Conservation (phyloP, 1,140 invertebrate species). For the Dryas iulia region DNA sequence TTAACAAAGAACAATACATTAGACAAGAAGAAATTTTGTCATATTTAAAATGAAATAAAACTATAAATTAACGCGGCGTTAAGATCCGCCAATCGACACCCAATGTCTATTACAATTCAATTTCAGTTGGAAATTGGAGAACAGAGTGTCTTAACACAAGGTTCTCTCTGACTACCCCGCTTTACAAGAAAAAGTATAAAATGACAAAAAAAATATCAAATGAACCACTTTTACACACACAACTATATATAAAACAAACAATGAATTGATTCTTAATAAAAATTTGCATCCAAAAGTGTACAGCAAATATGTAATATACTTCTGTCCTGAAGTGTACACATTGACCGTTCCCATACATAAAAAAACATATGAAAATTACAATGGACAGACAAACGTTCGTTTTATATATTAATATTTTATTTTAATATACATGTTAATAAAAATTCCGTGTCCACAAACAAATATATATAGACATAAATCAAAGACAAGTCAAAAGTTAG, state of each 20-base stretch:
- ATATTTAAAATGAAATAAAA: too few species aligned
- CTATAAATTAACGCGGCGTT: too few species aligned
- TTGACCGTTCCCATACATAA: not conserved
- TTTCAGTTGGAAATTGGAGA: too few species aligned
- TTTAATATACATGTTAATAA: too few species aligned
- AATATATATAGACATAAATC: not conserved
- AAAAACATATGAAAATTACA: not conserved
- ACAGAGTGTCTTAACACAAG: too few species aligned
- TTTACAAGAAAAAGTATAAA: too few species aligned
- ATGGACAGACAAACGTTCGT: not conserved
- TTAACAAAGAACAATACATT: not conserved
- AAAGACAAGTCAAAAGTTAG: not conserved
- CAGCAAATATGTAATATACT: too few species aligned
- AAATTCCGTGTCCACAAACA: not conserved
- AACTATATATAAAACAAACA: not conserved
- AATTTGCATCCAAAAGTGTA: too few species aligned
- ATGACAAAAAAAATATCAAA: not conserved
- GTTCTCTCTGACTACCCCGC: too few species aligned
- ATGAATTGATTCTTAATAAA: not conserved
- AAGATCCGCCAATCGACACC: too few species aligned
- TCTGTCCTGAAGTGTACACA: not conserved
- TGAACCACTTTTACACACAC: not conserved
- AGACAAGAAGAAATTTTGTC: too few species aligned
- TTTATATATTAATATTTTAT: not conserved
- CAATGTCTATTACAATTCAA: too few species aligned